Evolutionary conservation across 2,113 vertebrate genomes (phyloP).

Genomic region (Alectura lathami): DNA sequence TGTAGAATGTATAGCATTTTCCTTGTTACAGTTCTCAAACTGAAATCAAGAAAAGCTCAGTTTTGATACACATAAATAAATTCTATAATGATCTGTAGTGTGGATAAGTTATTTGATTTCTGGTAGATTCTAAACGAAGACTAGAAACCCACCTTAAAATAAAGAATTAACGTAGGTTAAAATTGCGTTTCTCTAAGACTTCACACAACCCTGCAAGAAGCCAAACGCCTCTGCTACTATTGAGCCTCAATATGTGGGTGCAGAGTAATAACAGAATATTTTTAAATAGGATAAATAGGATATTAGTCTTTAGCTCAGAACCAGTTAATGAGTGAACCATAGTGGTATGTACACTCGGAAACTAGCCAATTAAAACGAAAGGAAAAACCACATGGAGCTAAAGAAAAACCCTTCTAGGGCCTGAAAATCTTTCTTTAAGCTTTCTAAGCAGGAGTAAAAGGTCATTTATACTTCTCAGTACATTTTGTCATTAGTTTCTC

Average conservation of each 20-base stretch:
- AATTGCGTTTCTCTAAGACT: background rate
- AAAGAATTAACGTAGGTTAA: background rate
- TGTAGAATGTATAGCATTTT: background rate
- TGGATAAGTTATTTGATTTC: background rate
- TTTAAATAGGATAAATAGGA: background rate
- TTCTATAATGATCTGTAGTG: rapidly evolving
- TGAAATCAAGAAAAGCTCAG: background rate
- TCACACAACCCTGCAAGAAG: background rate
- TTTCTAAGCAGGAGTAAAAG: background rate
- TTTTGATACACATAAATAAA: background rate
- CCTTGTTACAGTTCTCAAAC: background rate
- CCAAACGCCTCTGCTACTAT: background rate
- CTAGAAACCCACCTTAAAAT: background rate
- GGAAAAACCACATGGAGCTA: background rate
- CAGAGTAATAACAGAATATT: background rate
- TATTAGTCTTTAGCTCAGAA: constrained; percentile 12
- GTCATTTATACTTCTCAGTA: background rate
- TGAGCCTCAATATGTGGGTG: background rate
- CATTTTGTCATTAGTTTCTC: background rate
- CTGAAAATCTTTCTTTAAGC: background rate
- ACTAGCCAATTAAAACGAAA: background rate
- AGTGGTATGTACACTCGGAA: background rate
- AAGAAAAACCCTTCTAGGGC: background rate
- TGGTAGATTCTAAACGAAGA: background rate
- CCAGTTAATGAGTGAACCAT: background rate